Percentiles rank a stretch among this genome's conserved stretches.
phyloP scores from a whole-genome alignment of 1,140 invertebrate genomes.

The Pachypeltis micranthus region DNA sequence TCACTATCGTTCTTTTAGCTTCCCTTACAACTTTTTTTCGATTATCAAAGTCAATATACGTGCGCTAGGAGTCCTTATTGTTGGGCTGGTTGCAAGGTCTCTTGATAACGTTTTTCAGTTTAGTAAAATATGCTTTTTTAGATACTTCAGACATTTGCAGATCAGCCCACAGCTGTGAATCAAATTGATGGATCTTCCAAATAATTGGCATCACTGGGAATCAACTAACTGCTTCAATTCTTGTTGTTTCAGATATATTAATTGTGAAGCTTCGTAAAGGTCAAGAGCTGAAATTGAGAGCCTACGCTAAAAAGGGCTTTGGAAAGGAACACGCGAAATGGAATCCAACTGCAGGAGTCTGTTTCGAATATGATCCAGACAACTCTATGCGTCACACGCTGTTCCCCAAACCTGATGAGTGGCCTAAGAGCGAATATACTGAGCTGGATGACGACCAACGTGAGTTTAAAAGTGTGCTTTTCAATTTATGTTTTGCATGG shows the following conservation, averaged over 20 bases:
- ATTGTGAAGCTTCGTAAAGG: constrained; percentile 97
- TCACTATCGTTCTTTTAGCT: too few relatives aligned
- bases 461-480: constrained; percentile 42
- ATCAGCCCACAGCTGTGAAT: too few relatives aligned
- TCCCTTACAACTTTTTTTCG: too few relatives aligned
- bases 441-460: constrained; percentile 86
- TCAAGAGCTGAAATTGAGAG: constrained; percentile 89
- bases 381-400: constrained; percentile 93
- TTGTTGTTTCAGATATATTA: constrained; percentile 64
- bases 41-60: too few relatives aligned
- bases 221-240: too few relatives aligned
- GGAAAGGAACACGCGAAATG: constrained; percentile 99
- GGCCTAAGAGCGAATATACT: constrained; percentile 96
- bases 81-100: too few relatives aligned
- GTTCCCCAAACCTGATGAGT: constrained; percentile 96
- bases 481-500: too few relatives aligned
- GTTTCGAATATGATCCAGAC: constrained; percentile 99
- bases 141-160: too few relatives aligned
- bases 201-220: too few relatives aligned
- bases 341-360: constrained; percentile 96
- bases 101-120: not conserved
- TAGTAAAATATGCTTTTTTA: not conserved
- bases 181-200: too few relatives aligned
- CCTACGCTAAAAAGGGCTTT: constrained; percentile 84
- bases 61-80: too few relatives aligned